phyloP scores from a whole-genome alignment of 2,888 invertebrate genomes.

The Pemphredon lugubris region DNA sequence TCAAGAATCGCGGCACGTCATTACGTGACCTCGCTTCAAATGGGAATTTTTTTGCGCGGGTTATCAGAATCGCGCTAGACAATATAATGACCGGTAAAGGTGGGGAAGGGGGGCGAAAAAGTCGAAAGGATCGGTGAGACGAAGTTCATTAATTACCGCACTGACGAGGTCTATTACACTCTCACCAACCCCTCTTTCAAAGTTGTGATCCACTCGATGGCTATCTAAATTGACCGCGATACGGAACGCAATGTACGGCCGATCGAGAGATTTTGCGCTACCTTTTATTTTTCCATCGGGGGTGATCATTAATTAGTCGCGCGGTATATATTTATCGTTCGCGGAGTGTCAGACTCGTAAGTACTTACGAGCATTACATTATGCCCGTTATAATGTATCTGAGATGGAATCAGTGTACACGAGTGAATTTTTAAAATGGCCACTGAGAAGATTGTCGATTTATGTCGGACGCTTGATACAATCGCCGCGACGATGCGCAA shows the following conservation, averaged over 20 bases:
- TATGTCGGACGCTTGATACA: too few relatives aligned
- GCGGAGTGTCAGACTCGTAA: slow-evolving; percentile 32
- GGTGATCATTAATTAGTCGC: slow-evolving; percentile 63
- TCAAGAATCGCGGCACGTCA: slow-evolving; percentile 44
- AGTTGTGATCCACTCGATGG: slow-evolving; percentile 68
- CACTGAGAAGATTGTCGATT: too few relatives aligned
- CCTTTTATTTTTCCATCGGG: slow-evolving; percentile 19
- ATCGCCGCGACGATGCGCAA: too few relatives aligned
- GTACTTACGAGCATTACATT: slow-evolving; percentile 48
- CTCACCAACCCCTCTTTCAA: slow-evolving; percentile 58
- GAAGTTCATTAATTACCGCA: slow-evolving; percentile 72
- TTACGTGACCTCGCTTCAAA: slow-evolving; percentile 56
- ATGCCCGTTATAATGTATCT: slow-evolving; percentile 40
- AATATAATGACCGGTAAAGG: slow-evolving; percentile 59
- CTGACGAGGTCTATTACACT: slow-evolving; percentile 69
- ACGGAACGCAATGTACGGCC: slow-evolving; percentile 36
- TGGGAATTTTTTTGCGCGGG: slow-evolving; percentile 61
- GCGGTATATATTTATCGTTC: slow-evolving; percentile 41
- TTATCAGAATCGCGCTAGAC: slow-evolving; percentile 68
- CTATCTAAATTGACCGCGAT: slow-evolving; percentile 72
- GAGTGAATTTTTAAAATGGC: too few relatives aligned
- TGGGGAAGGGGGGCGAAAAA: slow-evolving; percentile 44
- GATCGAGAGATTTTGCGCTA: slow-evolving; percentile 42
- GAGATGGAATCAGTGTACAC: slow-evolving; percentile 10
- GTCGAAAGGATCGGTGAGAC: slow-evolving; percentile 29